Evolutionary conservation across 2,888 invertebrate genomes (phyloP), one percentile per base, ranked within the genome.

Genomic region (Epistrophe eligans): DNA sequence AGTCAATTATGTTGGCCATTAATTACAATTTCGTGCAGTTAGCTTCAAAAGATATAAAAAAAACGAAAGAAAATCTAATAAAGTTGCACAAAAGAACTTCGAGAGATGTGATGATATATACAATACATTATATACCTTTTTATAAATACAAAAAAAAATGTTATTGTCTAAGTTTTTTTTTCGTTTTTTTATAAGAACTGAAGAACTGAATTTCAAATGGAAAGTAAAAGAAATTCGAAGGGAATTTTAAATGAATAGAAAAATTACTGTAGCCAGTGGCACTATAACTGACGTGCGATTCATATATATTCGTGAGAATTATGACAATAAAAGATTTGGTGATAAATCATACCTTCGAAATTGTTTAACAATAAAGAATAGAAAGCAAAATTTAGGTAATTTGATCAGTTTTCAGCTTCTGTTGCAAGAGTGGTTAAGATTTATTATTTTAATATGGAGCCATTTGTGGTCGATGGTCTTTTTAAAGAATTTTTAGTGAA

Each of bases 1-100:
- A 85, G 70, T 85, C 85, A 82, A 77, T 85, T 85, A 48, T 81
- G 74, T 38, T 62, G 73, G 40, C 57, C 77, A 77, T 85, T 85
- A 79, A 82, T 85, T 77, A 77, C 72, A 32, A 55, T 55, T 70
- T 55, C 70, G 55, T 70, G 70, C 70, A 70, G 55, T 55, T 24
- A 70, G 70, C 70, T 55, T 70, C 24, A 45, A 67, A 52, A 50
- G 13, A 35, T 19, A 8, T 35, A 52, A 52, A 10, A 38, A 52
- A 67, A 35, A 7, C 15, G 8, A n/a, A 58, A 24, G 1, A 55
- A 24, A 55, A 40, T 35, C 50, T 11, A 50, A 64, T 45, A 67
- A 67, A 70, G 55, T 55, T 43, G 55, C 70, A 55, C 70, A 70
- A 52, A 70, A 70, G 55, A 70, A 67, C 35, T 67, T 50, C 15